Evolutionary conservation across 2,113 vertebrate species (phyloP).

Genomic region (Puffinus mauretanicus): DNA sequence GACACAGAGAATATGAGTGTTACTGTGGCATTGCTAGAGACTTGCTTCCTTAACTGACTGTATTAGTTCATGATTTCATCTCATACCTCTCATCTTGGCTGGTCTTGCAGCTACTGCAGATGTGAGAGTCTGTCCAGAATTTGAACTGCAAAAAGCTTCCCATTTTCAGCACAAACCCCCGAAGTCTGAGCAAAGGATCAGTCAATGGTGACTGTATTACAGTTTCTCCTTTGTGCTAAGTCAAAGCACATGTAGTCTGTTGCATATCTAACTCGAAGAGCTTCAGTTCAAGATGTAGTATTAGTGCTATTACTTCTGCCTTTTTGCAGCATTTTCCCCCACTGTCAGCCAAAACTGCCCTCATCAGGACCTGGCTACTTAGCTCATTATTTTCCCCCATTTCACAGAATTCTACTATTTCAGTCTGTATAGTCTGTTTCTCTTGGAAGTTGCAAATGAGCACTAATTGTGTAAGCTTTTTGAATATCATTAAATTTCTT

Average conservation of each 20-base stretch:
- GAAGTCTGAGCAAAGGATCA: neutral
- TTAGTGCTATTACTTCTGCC: neutral
- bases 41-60: neutral
- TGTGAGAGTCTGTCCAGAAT: neutral
- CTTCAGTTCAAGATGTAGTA: neutral
- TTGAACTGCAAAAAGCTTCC: neutral
- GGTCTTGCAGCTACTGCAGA: neutral
- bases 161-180: neutral
- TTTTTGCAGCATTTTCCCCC: neutral
- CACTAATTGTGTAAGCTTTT: conserved; percentile 7
- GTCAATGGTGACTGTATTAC: neutral
- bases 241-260: neutral
- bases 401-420: neutral
- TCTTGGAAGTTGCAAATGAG: neutral
- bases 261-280: neutral
- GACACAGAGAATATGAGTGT: neutral
- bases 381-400: neutral
- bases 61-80: neutral
- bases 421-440: neutral
- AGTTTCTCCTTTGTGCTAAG: neutral
- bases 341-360: neutral
- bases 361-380: neutral
- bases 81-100: neutral
- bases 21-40: neutral
- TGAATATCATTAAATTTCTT: neutral